Base-by-base conservation (phyloP, 1,140 invertebrate genomes). In the Lepidotrigona ventralis region DNA sequence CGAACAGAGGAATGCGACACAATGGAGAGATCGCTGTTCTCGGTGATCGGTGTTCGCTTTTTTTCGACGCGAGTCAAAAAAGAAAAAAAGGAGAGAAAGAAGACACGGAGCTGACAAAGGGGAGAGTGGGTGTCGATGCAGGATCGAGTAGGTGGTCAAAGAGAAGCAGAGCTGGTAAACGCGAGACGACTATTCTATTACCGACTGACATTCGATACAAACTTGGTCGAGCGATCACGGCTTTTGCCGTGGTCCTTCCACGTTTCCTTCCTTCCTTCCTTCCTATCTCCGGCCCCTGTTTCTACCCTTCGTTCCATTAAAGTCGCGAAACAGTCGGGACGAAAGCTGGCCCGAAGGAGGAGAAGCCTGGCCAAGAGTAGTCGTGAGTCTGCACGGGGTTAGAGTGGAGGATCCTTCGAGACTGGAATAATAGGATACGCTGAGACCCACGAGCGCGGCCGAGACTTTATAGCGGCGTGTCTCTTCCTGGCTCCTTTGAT, bases 151-250 rank as follows among this genome's bases (percentile, higher is more conserved):
- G 63, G 78, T 83, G 89, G 86, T 91, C 89, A 90, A 92, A 89
- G 89, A 39, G 85, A 90, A 90, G 86, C 81, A 86, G 74, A 88
- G 74, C 64, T 87, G 88, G 91, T 90, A 90, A 92, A 92, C 90
- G 87, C 86, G 85, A 91, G 90, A 90, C 90, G 90, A 93, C 91
- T 93, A 93, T 94, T 93, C 92, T 91, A 92, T 93, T 93, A 94
- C 91, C 86, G 85, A 90, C 90, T 92, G 93, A 93, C 92, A 93
- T 93, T 87, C 90, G 92, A 94, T 94, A 92, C 92, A 93, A 94
- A 91, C 88, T 94, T 91, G 90, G 85, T 85, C 91, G 91, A 91
- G 90, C 90, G 91, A 93, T 93, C 92, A 90, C 90, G 90, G 91
- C 87, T 86, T 91, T 91, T 91, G 90, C 46, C 53, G 85, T 85